Evolutionary conservation across 2,888 invertebrate genomes (phyloP), one percentile per base, ranked within the genome.

Genomic region (Yponomeuta plumbellus): DNA sequence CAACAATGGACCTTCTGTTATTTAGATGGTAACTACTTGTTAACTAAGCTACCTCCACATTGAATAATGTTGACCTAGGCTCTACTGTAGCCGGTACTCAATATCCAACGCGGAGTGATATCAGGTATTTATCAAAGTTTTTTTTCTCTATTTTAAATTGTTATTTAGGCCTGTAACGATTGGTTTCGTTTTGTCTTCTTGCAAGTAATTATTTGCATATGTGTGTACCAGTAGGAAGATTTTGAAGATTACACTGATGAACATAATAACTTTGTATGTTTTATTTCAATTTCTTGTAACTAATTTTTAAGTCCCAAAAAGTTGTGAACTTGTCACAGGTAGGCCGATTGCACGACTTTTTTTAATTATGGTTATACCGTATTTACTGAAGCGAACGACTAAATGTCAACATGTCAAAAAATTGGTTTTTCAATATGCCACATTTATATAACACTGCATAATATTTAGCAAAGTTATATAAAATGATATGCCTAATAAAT

Each of bases 101-200:
- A 86, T 84, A 80, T 79, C 86, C 81, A 83, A 83, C 85, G 81
- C 84, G 88, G 89, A 88, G 83, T 83, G 78, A 82, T 81, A 17
- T 86, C 89, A 91, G 90, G 90, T 91, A 91, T 91, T 91, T 90
- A 90, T 90, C 79, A 78, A 80, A 75, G 76, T 79, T 82, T 79
- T 84, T 77, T 76, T 77, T 76, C 17, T 63, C 22, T 2, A 63
- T 21, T 63, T 21, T 76, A 75, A 83, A 77, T 76, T 76, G 74
- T 73, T 74, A 67, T 65, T 72, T 80, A 73, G 76, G 76, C 80
- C 74, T 81, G 78, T 83, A 75, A 77, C 20, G 34, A 44, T 21
- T 63, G 20, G 11, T 76, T 80, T 72, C 71, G 69, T 71, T 75
- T 80, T 76, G 75, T 17, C 17, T 52, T 17, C 44, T 52, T 52